Base-by-base conservation (phyloP, 2,113 vertebrate species). In the Atlantisia rogersi region DNA sequence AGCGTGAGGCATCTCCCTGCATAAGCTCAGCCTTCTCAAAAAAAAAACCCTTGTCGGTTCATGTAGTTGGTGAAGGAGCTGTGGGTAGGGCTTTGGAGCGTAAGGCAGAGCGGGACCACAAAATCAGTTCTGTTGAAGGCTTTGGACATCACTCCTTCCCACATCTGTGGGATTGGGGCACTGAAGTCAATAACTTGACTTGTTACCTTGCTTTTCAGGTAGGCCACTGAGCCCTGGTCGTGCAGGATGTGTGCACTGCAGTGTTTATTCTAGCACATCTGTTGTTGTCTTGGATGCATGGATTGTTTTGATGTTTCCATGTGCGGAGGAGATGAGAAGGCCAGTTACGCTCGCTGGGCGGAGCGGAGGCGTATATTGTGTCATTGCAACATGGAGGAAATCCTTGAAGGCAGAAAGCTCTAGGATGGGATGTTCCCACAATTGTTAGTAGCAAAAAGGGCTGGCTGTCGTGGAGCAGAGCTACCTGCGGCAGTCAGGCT, bases 241-340 rank as follows among this genome's bases (percentile, higher is more conserved):
- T 42, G 1, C 50, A 6, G 0, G 1, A 2, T 0, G 1, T 4
- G 19, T 7, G 3, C 32, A 6, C 16, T n/a, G 67, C 82, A 22
- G 55, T 37, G 6, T 92, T 94, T 75, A 21, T n/a, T 31, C 37
- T 24, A 59, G 56, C 69, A 40, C 84, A 77, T 89, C 92, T 96
- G 96, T 42, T 89, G 64, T 18, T 70, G 73, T 0, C 90, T 71
- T 39, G 92, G 60, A 26, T 0, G 1, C 4, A 2, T 25, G 92
- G 77, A 46, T 26, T 77, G 94, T 86, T 85, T 39, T n/a, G 86
- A n/a, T 70, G 71, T 92, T 93, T 73, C 82, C 86, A 15, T 65
- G 68, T 88, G 80, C 17, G 88, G 76, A 88, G 85, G 71, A 92
- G 94, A 86, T 81, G 91, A 86, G 88, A 67, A 67, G 64, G 56